Evolutionary conservation across 1,140 invertebrate genomes (phyloP).

Genomic region (Rhynchophorus ferrugineus): DNA sequence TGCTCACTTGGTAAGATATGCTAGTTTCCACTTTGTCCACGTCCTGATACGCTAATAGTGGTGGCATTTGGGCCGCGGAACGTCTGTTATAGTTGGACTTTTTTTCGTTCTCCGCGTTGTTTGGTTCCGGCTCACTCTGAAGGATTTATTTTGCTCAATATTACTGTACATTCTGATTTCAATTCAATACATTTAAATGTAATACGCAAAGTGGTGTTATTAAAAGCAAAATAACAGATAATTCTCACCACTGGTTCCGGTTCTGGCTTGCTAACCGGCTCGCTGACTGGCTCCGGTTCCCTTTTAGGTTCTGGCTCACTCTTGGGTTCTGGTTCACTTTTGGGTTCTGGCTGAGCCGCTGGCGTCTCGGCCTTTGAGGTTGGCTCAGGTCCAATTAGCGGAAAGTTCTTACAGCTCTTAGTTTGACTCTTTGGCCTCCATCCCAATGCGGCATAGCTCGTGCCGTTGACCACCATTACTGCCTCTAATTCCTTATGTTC

Average conservation of each 20-base stretch:
- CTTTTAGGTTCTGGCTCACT: constrained; percentile 19
- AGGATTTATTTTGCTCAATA: no score
- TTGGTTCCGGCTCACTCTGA: constrained; percentile 20
- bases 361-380: not conserved
- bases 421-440: constrained; percentile 70
- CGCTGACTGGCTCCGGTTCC: constrained; percentile 31
- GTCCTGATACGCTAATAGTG: constrained; percentile 26
- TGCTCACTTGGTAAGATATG: constrained; percentile 52
- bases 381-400: constrained; percentile 46
- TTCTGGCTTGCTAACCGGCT: no score
- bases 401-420: constrained; percentile 68
- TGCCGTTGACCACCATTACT: constrained; percentile 73
- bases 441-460: constrained; percentile 78
- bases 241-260: no score
- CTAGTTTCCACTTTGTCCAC: constrained; percentile 50
- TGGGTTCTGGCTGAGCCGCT: constrained; percentile 28
- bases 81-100: constrained; percentile 42
- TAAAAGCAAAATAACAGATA: no score
- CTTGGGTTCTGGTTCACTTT: constrained; percentile 39
- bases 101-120: constrained; percentile 27
- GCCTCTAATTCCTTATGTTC: constrained; percentile 77
- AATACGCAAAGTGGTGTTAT: no score
- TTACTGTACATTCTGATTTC: constrained; percentile 41
- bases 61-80: constrained; percentile 37
- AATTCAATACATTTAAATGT: no score